Base-by-base conservation (phyloP, 2,797 vertebrate genomes). In the Sebastes cheni region DNA sequence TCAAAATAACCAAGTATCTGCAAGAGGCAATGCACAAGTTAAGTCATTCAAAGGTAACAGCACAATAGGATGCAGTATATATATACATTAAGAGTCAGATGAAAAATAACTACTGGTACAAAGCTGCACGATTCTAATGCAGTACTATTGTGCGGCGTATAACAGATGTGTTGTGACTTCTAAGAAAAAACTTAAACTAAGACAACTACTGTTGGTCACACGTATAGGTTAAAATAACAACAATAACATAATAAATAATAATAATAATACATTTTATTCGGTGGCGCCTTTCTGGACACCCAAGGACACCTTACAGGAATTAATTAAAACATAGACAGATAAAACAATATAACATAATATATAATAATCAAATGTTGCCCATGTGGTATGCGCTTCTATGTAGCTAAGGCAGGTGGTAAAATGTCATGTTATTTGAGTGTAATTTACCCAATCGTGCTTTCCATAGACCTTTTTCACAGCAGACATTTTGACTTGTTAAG, bases 1-100 rank as follows among this genome's bases (percentile, higher is more conserved):
- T 99, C 99, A 98, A 99, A 99, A 97, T 99, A 99, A 97, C 98
- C 98, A 96, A 99, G 99, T 96, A 99, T 98, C 99, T 99, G 98
- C 92, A 98, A 98, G 96, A 96, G 96, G 92, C 93, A 97, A 93
- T 86, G 84, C 81, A 90, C 84, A 93, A 92, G 85, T 86, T 81
- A 87, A 87, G 77, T 92, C 84, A 91, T 87, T 90, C 68, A 81
- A 86, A 50, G 69, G 73, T 13, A 84, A 85, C 36, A 88, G 32
- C 66, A 90, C 46, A 75, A 32, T 55, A 22, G 52, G 5, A 67
- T 58, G 20, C 59, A 66, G 18, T 34, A 22, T 3, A 55, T 62
- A 20, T 20, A 60, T 18, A 65, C 25, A 83, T 42, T 56, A 11
- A 67, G 27, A 78, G 54, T 78, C 54, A 72, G 5, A 70, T 46